A percentile compares a stretch with the other conserved stretches of the same genome.
Conservation (phyloP, 2,113 vertebrate species). For the Lophochroa leadbeateri region DNA sequence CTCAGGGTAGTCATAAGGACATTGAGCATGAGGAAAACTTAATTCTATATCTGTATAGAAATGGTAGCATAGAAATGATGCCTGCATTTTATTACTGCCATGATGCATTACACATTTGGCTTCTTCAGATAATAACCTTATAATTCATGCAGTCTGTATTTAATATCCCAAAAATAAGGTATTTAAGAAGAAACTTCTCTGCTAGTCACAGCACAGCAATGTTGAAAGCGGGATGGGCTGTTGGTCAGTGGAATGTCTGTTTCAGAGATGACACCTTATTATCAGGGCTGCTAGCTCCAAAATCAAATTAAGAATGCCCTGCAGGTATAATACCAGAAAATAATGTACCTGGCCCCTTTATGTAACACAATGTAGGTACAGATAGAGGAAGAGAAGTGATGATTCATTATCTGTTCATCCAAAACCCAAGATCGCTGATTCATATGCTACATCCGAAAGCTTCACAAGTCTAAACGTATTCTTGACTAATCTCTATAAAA, state of each 20-base stretch:
- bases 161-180: neutral
- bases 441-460: neutral
- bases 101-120: neutral
- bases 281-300: neutral
- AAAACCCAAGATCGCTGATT: constrained; percentile 25
- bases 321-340: constrained; percentile 33
- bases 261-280: neutral
- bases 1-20: neutral
- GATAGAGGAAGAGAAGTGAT: constrained; percentile 5
- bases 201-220: neutral
- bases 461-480: neutral
- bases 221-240: neutral
- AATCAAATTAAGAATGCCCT: constrained; percentile 32
- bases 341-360: neutral
- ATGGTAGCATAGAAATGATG: neutral
- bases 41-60: neutral
- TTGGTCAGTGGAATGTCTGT: constrained; percentile 38
- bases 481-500: neutral
- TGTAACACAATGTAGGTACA: neutral
- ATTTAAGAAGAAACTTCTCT: constrained; percentile 33
- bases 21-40: neutral
- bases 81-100: neutral
- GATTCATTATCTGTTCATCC: constrained; percentile 59
- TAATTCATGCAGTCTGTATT: neutral
- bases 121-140: neutral